Evolutionary conservation across 2,888 invertebrate genomes (phyloP), one percentile per base, ranked within the genome.

Genomic region (Heliconius aoede): DNA sequence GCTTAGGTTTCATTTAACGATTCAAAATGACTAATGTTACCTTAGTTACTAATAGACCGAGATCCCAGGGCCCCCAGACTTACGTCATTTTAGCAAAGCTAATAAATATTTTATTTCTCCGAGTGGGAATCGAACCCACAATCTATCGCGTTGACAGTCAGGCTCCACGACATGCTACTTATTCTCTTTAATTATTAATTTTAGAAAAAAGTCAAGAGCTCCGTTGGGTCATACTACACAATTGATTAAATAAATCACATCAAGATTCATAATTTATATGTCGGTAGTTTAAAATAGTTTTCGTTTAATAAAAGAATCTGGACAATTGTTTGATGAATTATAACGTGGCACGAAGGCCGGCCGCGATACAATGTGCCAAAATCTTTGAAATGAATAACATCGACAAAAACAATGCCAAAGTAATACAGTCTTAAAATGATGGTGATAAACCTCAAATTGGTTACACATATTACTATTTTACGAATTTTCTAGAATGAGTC

Each of bases 291-390:
- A 78, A 78, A 80, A 81, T 79, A 80, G 76, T 80, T 78, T 65
- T 76, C 72, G 72, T 80, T 79, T 76, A 78, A 76, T 77, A 76
- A 77, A 76, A 79, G 74, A 75, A 68, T 74, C 72, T 76, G 76
- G 78, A 74, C 81, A 76, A 81, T 79, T 81, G 81, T 79, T 79
- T 80, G 77, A 82, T 81, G 76, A 77, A 79, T 81, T 80, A 76
- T 78, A 79, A 78, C 79, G 79, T 74, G 74, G 74, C 65, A 82
- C 82, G 90, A 88, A 90, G 90, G 91, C 83, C 87, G 81, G 72
- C 76, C 72, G 79, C 77, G 80, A 80, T 80, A 79, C 76, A 67
- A 83, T 82, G 87, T 88, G 90, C 90, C 91, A 90, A 90, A 86
- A 87, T 77, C 73, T 76, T 75, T 61, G 51, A 62, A 61, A 78